Percentiles rank a stretch among this genome's conserved stretches.
Evolutionary conservation across 2,113 vertebrate species (phyloP).

Genomic region (Nesoenas mayeri): DNA sequence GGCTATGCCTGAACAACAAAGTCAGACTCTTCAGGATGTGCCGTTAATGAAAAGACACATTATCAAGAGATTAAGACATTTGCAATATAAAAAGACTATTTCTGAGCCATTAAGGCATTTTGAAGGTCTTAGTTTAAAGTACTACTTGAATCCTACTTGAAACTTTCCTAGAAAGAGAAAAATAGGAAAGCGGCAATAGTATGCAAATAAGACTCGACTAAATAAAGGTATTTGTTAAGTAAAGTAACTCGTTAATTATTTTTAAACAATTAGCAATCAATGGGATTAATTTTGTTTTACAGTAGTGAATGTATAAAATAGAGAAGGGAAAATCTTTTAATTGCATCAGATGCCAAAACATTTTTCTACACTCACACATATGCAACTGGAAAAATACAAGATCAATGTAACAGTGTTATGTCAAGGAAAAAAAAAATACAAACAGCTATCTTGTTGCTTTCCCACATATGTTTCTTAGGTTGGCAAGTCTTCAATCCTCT

Average conservation of each 20-base stretch:
- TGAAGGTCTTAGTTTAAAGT: neutral
- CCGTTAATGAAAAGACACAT: neutral
- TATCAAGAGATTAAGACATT: neutral
- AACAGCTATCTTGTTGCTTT: neutral
- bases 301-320: neutral
- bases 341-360: neutral
- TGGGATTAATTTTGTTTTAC: neutral
- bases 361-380: neutral
- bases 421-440: neutral
- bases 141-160: neutral
- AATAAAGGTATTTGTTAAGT: neutral
- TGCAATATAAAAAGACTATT: neutral
- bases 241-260: neutral
- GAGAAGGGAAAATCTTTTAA: neutral
- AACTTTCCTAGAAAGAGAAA: neutral
- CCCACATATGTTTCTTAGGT: neutral
- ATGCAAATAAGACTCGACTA: neutral
- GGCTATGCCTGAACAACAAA: neutral
- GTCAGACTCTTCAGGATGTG: neutral
- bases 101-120: neutral
- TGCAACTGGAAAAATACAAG: neutral
- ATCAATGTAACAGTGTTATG: neutral
- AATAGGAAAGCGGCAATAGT: neutral
- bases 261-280: neutral
- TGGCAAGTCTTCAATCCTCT: neutral